Percentiles rank a stretch among this genome's conserved stretches.
Evolutionary conservation across 2,888 invertebrate species (phyloP).

Genomic region (Panopea generosa): DNA sequence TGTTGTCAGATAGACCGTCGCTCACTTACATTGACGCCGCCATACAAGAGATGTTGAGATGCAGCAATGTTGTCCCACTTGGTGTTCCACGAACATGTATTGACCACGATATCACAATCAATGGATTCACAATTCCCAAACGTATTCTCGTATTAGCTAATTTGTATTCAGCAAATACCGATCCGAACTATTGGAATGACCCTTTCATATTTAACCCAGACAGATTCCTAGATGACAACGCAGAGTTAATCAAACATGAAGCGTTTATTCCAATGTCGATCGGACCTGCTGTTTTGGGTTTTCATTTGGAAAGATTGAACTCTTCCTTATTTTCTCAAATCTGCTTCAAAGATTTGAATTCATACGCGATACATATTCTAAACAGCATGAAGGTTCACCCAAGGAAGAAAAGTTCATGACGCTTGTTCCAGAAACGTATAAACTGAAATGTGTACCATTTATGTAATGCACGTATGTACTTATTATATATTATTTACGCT

Average conservation of each 20-base stretch:
- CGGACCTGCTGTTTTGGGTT: slow-evolving; percentile 15
- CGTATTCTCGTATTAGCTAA: slow-evolving; percentile 14
- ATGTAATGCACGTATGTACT: too few relatives aligned
- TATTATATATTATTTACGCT: neutral
- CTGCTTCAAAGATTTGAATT: slow-evolving; percentile 18
- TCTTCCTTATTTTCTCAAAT: slow-evolving; percentile 13
- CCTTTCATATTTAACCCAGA: slow-evolving; percentile 15
- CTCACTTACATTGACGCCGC: slow-evolving; percentile 17
- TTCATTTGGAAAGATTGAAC: slow-evolving; percentile 10
- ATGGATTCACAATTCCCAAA: slow-evolving; percentile 20
- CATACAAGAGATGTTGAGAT: slow-evolving; percentile 11
- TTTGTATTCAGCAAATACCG: slow-evolving; percentile 15
- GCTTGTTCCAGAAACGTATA: slow-evolving; percentile 4
- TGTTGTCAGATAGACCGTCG: slow-evolving; percentile 1
- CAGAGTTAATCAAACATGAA: neutral
- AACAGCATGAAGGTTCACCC: slow-evolving; percentile 6
- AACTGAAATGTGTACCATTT: slow-evolving; percentile 3
- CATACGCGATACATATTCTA: neutral
- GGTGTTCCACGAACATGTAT: slow-evolving; percentile 21
- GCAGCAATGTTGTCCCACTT: slow-evolving; percentile 15
- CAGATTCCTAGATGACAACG: slow-evolving; percentile 10
- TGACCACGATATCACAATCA: slow-evolving; percentile 10
- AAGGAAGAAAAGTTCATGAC: slow-evolving; percentile 14
- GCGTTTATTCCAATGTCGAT: slow-evolving; percentile 16
- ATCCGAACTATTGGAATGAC: slow-evolving; percentile 14